Conservation (phyloP, 1,140 invertebrate species). For the Mizuhopecten yessoensis region DNA sequence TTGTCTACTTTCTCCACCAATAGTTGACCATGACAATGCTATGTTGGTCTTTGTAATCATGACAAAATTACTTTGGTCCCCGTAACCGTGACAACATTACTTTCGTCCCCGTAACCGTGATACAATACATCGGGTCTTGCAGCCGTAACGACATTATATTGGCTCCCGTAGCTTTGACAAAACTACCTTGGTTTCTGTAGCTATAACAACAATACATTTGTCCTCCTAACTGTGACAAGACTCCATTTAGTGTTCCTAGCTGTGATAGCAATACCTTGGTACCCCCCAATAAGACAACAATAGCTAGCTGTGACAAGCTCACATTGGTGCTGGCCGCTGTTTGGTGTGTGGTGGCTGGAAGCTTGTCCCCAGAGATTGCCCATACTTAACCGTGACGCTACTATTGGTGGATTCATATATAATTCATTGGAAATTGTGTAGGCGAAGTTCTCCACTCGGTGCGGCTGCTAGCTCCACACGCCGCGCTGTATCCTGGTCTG, state of each 20-base stretch:
- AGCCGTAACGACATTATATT: background rate
- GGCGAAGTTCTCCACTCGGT: background rate
- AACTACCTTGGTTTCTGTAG: background rate
- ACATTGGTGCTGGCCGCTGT: background rate
- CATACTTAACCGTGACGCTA: conserved; percentile 33
- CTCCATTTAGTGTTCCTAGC: background rate
- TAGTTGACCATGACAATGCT: too few species aligned
- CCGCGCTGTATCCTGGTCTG: background rate
- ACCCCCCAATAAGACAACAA: background rate
- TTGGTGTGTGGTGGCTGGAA: background rate
- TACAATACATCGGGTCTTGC: background rate
- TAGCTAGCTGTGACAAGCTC: background rate
- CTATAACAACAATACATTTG: background rate
- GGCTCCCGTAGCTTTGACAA: background rate
- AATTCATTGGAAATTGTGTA: conserved; percentile 39
- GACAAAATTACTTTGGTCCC: too few species aligned
- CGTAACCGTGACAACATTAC: background rate
- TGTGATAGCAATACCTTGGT: background rate
- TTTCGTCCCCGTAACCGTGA: background rate
- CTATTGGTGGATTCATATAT: conserved; percentile 35
- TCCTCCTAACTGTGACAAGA: background rate
- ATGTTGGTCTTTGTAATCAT: too few species aligned
- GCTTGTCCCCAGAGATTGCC: conserved; percentile 18
- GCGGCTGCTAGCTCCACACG: conserved; percentile 22
- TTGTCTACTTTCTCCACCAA: too few species aligned